Percentiles rank a stretch among this genome's conserved stretches.
phyloP scores from a whole-genome alignment of 2,797 vertebrate species.

The Acanthis flammea region DNA sequence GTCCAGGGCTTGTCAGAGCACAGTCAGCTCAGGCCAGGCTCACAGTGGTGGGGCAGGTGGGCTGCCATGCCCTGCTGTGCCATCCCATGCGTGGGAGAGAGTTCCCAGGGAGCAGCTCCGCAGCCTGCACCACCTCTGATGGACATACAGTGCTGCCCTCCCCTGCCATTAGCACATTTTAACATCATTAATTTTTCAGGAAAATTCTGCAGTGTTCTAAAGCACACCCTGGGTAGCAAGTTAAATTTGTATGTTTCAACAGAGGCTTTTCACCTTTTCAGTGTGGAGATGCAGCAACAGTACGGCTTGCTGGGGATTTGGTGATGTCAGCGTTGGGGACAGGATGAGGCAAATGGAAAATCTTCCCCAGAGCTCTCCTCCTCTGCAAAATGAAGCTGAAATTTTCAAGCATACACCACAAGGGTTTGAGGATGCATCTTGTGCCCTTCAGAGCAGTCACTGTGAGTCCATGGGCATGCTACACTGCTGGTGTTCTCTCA shows the following conservation, averaged over 20 bases:
- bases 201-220: not conserved
- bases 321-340: not conserved
- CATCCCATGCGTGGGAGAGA: not conserved
- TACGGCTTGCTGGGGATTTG: not conserved
- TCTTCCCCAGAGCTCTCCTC: not conserved
- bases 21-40: not conserved
- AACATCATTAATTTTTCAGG: conserved; percentile 41
- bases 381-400: not conserved
- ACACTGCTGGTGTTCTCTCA: not conserved
- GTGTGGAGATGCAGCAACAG: not conserved
- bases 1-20: not conserved
- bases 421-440: not conserved
- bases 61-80: not conserved
- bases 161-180: not conserved
- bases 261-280: not conserved
- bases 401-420: not conserved
- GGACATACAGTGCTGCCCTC: accelerated
- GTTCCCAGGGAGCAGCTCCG: not conserved
- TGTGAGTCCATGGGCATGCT: not conserved
- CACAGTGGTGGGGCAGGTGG: not conserved
- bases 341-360: not conserved
- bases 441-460: not conserved
- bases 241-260: not conserved
- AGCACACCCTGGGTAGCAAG: not conserved
- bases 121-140: not conserved